A percentile compares a stretch with the other conserved stretches of the same genome.
Conservation (phyloP, 2,888 invertebrate species). For the Tachina lurida region DNA sequence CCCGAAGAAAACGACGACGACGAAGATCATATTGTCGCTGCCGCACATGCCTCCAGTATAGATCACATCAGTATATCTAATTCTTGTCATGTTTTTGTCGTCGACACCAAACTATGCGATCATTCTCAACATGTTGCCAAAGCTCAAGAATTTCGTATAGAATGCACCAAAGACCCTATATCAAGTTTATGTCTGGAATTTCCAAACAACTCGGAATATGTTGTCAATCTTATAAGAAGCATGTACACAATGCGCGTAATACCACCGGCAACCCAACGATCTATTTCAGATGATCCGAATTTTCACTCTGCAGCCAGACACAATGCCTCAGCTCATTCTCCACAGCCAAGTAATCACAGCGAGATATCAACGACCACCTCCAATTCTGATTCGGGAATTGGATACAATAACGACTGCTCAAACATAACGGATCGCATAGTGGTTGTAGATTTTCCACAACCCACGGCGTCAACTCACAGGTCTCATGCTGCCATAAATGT, state of each 20-base stretch:
- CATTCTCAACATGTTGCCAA: slow-evolving; percentile 91
- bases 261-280: slow-evolving; percentile 78
- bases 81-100: slow-evolving; percentile 97
- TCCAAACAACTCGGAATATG: slow-evolving; percentile 92
- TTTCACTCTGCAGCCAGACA: slow-evolving; percentile 71
- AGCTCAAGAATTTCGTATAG: slow-evolving; percentile 92
- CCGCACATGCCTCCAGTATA: slow-evolving; percentile 45
- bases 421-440: slow-evolving; percentile 92
- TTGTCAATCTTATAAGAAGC: slow-evolving; percentile 88
- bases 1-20: slow-evolving; percentile 81
- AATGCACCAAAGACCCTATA: slow-evolving; percentile 91
- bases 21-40: slow-evolving; percentile 53
- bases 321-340: slow-evolving; percentile 86
- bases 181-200: slow-evolving; percentile 94
- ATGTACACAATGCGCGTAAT: slow-evolving; percentile 87
- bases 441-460: slow-evolving; percentile 88
- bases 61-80: slow-evolving; percentile 87
- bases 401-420: slow-evolving; percentile 94
- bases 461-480: slow-evolving; percentile 41
- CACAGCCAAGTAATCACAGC: slow-evolving; percentile 92
- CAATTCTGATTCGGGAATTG: slow-evolving; percentile 97
- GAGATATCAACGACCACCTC: slow-evolving; percentile 92
- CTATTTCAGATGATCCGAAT: slow-evolving; percentile 75
- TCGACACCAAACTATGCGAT: slow-evolving; percentile 92
- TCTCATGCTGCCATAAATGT: slow-evolving; percentile 27